phyloP scores from a whole-genome alignment of 2,888 invertebrate genomes.

The Linnaemya tessellans region DNA sequence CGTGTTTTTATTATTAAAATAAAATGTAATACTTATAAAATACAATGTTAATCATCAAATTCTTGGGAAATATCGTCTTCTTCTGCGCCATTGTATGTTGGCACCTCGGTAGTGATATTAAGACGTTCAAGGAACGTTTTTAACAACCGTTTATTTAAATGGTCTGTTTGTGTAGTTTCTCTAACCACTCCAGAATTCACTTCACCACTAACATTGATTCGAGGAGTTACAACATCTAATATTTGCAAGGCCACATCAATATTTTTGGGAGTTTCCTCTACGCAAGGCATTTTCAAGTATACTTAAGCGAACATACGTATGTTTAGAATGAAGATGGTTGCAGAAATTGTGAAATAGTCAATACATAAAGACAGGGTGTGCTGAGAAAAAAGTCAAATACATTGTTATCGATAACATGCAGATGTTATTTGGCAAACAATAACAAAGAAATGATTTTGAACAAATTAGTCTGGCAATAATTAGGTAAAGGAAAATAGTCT shows the following conservation, averaged over 20 bases:
- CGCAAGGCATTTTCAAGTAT: slow-evolving; percentile 74
- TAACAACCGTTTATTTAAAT: slow-evolving; percentile 78
- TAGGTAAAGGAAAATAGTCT: slow-evolving; percentile 20
- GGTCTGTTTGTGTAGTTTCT: slow-evolving; percentile 81
- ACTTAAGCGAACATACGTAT: slow-evolving; percentile 10
- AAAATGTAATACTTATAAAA: slow-evolving; percentile 44
- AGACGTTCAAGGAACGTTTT: slow-evolving; percentile 79
- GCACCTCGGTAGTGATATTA: slow-evolving; percentile 72
- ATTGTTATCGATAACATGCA: slow-evolving; percentile 2
- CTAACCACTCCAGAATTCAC: slow-evolving; percentile 73
- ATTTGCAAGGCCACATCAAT: slow-evolving; percentile 67
- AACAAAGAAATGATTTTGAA: neutral
- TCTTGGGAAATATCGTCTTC: slow-evolving; percentile 75
- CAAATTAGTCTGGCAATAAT: slow-evolving; percentile 38
- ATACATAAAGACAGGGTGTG: slow-evolving; percentile 30
- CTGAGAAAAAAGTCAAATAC: neutral
- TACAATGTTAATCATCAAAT: slow-evolving; percentile 76
- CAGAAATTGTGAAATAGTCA: slow-evolving; percentile 36
- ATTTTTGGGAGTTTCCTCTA: slow-evolving; percentile 75
- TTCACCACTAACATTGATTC: slow-evolving; percentile 53
- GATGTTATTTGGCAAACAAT: neutral
- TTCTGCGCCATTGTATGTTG: neutral
- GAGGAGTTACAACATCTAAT: slow-evolving; percentile 50
- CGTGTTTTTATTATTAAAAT: slow-evolving; percentile 47
- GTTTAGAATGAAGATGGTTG: neutral